phyloP scores from a whole-genome alignment of 1,140 invertebrate genomes.

The Tetragnatha versicolor region DNA sequence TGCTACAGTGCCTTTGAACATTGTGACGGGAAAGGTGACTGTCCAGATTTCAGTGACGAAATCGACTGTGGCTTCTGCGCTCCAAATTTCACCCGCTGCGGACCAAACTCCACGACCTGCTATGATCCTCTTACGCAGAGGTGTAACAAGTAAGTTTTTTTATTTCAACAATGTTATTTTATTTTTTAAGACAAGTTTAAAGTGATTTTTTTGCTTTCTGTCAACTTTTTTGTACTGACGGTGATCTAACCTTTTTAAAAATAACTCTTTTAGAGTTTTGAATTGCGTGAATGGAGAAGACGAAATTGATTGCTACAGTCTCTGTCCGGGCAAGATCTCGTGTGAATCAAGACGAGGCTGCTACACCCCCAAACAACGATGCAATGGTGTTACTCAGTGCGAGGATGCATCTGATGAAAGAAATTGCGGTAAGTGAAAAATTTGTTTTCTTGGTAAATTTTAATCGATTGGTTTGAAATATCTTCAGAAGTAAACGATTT shows the following conservation, averaged over 20 bases:
- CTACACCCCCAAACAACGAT: conserved; percentile 62
- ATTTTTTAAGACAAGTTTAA: neutral
- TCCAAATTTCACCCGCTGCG: conserved; percentile 49
- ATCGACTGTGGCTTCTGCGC: conserved; percentile 62
- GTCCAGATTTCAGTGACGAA: conserved; percentile 83
- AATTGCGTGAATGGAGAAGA: conserved; percentile 88
- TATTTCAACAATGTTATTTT: neutral
- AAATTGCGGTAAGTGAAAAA: conserved; percentile 62
- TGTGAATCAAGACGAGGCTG: conserved; percentile 62
- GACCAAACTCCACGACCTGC: conserved; percentile 41
- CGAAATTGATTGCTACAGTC: conserved; percentile 79
- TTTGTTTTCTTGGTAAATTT: neutral
- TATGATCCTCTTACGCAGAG: conserved; percentile 56
- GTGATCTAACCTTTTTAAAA: neutral
- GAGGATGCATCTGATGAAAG: conserved; percentile 63
- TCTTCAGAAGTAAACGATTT: neutral
- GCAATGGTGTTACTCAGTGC: conserved; percentile 64
- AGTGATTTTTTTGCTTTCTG: neutral
- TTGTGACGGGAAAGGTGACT: conserved; percentile 86
- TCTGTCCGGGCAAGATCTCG: conserved; percentile 58
- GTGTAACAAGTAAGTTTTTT: conserved; percentile 52
- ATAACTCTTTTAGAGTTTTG: conserved; percentile 70
- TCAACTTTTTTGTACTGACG: neutral
- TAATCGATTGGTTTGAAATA: neutral
- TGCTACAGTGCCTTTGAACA: conserved; percentile 78